Percentiles rank a stretch among this genome's conserved stretches.
Evolutionary conservation across 1,140 invertebrate species (phyloP).

Genomic region (Leptinotarsa undecemlineata): DNA sequence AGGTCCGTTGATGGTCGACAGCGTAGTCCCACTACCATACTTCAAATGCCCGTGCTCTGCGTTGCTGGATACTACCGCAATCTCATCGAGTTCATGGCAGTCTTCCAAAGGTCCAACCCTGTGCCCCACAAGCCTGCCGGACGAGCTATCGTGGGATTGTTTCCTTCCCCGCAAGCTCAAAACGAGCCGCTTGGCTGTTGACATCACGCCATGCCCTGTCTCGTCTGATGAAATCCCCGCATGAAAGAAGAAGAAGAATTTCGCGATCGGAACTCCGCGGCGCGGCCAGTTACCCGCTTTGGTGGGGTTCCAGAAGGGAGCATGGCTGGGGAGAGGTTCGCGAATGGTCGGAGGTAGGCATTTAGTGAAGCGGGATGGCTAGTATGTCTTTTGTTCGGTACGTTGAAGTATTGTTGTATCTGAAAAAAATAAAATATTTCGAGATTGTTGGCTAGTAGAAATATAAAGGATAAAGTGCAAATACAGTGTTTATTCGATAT

Average conservation of each 20-base stretch:
- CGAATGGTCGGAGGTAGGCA: not conserved
- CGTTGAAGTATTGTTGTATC: not conserved
- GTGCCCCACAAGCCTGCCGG: conserved; percentile 55
- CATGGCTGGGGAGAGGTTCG: not conserved
- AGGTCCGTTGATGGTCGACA: conserved; percentile 64
- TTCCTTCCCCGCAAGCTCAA: conserved; percentile 66
- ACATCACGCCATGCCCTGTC: conserved; percentile 54
- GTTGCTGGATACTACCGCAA: conserved; percentile 69
- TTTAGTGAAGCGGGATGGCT: not conserved
- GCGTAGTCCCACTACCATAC: conserved; percentile 62
- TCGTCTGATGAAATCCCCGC: not conserved
- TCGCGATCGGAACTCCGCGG: not conserved
- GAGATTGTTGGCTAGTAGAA: too few relatives aligned
- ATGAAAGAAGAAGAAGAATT: not conserved
- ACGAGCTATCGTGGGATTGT: conserved; percentile 55
- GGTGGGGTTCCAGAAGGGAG: not conserved
- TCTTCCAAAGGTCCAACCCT: conserved; percentile 59
- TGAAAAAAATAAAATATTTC: too few relatives aligned
- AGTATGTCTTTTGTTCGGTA: not conserved
- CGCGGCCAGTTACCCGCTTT: not conserved
- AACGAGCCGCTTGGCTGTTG: conserved; percentile 70
- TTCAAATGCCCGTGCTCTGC: conserved; percentile 64
- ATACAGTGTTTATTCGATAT: too few relatives aligned
- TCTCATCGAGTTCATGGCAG: conserved; percentile 76
- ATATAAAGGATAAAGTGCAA: too few relatives aligned